These are phyloP conservation scores for Volucella bombylans DNA, from an alignment of 2,888 invertebrate species.

Conservation along the genomic window DNA sequence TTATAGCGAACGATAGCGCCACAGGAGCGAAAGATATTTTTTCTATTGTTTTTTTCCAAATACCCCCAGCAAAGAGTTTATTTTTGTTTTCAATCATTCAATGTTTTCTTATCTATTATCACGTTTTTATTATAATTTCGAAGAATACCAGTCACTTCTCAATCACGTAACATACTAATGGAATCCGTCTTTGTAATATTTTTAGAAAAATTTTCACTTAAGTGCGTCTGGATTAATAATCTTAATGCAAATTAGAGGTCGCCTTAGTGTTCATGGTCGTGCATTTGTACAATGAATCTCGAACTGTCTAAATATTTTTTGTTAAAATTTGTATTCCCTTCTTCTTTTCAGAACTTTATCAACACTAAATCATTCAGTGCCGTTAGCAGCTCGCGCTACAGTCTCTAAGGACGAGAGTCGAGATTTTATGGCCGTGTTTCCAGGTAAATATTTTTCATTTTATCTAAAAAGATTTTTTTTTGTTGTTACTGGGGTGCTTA, in stretches of 20 bases:
- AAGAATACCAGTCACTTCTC: background rate
- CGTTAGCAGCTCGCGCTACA: constrained; percentile 85
- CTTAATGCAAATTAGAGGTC: constrained; percentile 1
- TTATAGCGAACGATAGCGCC: background rate
- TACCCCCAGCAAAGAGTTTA: constrained; percentile 15
- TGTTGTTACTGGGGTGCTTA: constrained; percentile 3
- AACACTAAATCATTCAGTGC: constrained; percentile 80
- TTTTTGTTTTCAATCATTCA: background rate
- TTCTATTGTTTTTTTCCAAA: background rate
- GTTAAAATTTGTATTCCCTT: background rate
- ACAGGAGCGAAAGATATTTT: background rate
- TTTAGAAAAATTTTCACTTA: constrained; percentile 8
- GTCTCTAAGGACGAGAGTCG: constrained; percentile 91
- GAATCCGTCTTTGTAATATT: background rate
- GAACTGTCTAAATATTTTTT: constrained; percentile 8
- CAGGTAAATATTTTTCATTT: constrained; percentile 81
- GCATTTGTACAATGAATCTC: constrained; percentile 22
- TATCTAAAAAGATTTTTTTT: background rate
- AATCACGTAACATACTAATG: background rate
- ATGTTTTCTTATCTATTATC: constrained; percentile 13
- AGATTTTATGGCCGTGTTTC: constrained; percentile 94
- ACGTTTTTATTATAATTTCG: background rate
- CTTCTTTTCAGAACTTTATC: constrained; percentile 79
- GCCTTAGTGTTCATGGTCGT: background rate
- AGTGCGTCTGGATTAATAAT: constrained; percentile 5